Percentiles rank a stretch among this genome's conserved stretches.
phyloP scores from a whole-genome alignment of 2,888 invertebrate species.

The Camptogramma bilineatum region DNA sequence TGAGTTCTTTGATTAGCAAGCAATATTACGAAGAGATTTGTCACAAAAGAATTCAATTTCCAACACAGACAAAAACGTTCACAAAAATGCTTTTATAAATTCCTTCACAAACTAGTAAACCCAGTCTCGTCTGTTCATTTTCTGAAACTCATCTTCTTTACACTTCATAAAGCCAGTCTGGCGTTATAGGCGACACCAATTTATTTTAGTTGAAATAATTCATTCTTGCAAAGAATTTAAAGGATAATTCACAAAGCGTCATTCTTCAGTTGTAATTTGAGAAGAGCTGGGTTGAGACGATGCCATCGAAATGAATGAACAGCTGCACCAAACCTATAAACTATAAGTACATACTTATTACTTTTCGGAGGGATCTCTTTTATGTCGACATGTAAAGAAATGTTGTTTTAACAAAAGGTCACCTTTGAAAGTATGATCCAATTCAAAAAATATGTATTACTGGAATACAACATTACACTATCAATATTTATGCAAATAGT shows the following conservation, averaged over 20 bases:
- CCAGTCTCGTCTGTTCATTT: conserved; percentile 22
- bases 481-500: too few species aligned
- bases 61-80: not conserved
- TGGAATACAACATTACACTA: too few species aligned
- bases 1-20: not conserved
- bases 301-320: conserved; percentile 8
- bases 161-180: conserved; percentile 53
- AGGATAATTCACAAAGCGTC: conserved; percentile 62
- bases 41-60: conserved; percentile 1
- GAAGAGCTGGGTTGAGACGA: conserved; percentile 44
- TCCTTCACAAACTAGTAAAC: conserved; percentile 11
- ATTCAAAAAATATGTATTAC: too few species aligned
- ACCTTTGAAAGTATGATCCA: too few species aligned
- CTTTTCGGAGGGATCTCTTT: not conserved
- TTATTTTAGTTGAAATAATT: conserved; percentile 60
- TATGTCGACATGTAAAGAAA: too few species aligned
- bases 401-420: too few species aligned
- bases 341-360: not conserved
- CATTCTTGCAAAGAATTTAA: conserved; percentile 46
- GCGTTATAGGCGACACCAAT: conserved; percentile 55
- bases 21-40: not conserved
- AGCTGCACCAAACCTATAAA: conserved; percentile 10
- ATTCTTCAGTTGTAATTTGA: conserved; percentile 63
- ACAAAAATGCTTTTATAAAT: conserved; percentile 15
- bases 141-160: conserved; percentile 47